Conservation (phyloP, 2,113 vertebrate species). For the Ondatra zibethicus region DNA sequence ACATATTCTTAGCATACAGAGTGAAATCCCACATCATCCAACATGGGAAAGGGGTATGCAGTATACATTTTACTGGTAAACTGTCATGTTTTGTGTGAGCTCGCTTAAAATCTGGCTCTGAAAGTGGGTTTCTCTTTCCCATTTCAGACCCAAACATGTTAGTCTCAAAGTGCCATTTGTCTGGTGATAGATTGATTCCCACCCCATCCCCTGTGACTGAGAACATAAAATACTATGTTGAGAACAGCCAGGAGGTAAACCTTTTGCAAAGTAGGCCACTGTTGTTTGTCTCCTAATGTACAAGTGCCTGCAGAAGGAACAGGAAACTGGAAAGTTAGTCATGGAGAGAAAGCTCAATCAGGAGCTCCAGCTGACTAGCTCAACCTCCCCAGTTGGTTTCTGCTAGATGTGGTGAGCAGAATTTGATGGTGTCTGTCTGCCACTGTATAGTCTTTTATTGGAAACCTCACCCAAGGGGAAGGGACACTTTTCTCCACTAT, state of each 20-base stretch:
- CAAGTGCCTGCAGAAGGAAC: background rate
- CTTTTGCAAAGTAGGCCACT: background rate
- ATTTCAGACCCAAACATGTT: background rate
- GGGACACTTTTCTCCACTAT: background rate
- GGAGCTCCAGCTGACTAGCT: background rate
- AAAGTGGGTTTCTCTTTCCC: background rate
- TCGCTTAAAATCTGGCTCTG: background rate
- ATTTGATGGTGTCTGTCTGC: background rate
- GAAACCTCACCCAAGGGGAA: background rate
- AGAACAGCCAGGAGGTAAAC: background rate
- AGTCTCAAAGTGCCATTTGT: background rate
- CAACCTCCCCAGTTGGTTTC: background rate
- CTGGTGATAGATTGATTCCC: background rate
- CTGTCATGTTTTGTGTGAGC: background rate
- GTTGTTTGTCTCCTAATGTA: background rate
- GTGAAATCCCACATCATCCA: background rate
- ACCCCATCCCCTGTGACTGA: background rate
- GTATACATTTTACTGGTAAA: background rate
- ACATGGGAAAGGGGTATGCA: background rate
- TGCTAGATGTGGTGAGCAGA: background rate
- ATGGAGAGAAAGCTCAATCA: background rate
- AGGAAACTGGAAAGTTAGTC: background rate
- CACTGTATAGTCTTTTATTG: background rate
- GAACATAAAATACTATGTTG: background rate
- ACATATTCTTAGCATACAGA: no score